A percentile compares a stretch with the other conserved stretches of the same genome.
Conservation (phyloP, 1,140 invertebrate species). For the Alviniconcha marisindica region DNA sequence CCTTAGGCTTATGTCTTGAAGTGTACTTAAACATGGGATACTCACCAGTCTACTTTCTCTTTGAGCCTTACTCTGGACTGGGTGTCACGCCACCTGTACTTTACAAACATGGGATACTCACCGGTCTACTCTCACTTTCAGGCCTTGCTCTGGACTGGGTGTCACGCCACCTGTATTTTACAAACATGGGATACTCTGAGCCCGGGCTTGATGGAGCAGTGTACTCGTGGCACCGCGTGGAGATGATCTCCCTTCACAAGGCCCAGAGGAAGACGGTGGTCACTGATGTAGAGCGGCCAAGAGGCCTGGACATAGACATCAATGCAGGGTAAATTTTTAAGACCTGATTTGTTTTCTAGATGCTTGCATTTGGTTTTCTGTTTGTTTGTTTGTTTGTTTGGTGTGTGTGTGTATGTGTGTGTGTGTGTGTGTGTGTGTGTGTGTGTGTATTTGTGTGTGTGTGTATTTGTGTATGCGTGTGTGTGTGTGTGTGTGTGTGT, state of each 20-base stretch:
- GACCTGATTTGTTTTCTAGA: too few species aligned
- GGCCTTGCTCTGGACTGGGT: conserved; percentile 62
- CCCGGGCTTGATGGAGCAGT: conserved; percentile 53
- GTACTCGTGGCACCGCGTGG: conserved; percentile 61
- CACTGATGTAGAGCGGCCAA: conserved; percentile 55
- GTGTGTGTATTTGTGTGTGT: not conserved
- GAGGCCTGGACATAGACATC: conserved; percentile 57
- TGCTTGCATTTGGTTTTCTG: too few species aligned
- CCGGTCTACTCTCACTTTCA: too few species aligned
- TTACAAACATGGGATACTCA: conserved; percentile 61
- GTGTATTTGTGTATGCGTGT: not conserved
- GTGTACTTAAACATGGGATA: too few species aligned
- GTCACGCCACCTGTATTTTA: conserved; percentile 56
- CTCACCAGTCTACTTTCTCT: too few species aligned
- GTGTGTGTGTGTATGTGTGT: not conserved
- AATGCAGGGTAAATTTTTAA: conserved; percentile 54
- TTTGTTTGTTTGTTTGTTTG: too few species aligned
- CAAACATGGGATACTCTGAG: conserved; percentile 58
- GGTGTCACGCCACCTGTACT: conserved; percentile 55
- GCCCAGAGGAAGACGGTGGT: conserved; percentile 51
- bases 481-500: too few species aligned
- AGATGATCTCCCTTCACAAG: conserved; percentile 58
- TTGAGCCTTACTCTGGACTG: conserved; percentile 61
- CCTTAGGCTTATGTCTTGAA: too few species aligned
- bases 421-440: not conserved